phyloP scores from a whole-genome alignment of 2,113 vertebrate genomes.

The Burhinus bistriatus region DNA sequence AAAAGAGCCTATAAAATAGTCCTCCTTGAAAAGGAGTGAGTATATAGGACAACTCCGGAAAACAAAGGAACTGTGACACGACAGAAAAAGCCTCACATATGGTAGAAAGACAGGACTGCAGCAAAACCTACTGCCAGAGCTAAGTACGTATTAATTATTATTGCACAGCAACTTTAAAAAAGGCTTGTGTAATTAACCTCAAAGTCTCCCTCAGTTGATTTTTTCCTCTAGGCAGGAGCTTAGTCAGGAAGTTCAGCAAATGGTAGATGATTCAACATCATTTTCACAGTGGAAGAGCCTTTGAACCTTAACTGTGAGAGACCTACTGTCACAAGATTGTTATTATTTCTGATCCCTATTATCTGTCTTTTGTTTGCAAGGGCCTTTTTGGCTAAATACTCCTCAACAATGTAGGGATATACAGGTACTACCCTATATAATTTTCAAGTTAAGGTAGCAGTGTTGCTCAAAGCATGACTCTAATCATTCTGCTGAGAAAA shows the following conservation, averaged over 20 bases:
- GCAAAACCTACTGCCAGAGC: not conserved
- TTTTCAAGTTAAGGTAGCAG: not conserved
- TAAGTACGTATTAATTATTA: constrained; percentile 24
- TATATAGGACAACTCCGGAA: not conserved
- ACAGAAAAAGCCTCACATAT: not conserved
- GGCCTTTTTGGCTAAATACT: not conserved
- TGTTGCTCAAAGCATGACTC: not conserved
- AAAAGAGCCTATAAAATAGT: not conserved
- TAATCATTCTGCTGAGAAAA: not conserved
- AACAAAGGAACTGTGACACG: not conserved
- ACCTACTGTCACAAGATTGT: not conserved
- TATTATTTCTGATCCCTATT: not conserved
- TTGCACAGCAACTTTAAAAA: not conserved
- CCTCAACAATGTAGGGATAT: not conserved
- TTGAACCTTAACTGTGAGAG: constrained; percentile 8
- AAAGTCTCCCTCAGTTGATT: not conserved
- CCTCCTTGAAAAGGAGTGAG: not conserved
- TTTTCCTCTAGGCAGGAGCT: constrained; percentile 11
- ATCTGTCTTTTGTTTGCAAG: not conserved
- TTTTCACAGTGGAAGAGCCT: not conserved
- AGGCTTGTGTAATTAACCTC: constrained; percentile 33
- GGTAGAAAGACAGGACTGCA: not conserved
- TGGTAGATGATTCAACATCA: not conserved
- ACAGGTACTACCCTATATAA: not conserved
- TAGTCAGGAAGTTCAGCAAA: constrained; percentile 27